phyloP scores from a whole-genome alignment of 1,140 invertebrate genomes.

The Papilio helenus region DNA sequence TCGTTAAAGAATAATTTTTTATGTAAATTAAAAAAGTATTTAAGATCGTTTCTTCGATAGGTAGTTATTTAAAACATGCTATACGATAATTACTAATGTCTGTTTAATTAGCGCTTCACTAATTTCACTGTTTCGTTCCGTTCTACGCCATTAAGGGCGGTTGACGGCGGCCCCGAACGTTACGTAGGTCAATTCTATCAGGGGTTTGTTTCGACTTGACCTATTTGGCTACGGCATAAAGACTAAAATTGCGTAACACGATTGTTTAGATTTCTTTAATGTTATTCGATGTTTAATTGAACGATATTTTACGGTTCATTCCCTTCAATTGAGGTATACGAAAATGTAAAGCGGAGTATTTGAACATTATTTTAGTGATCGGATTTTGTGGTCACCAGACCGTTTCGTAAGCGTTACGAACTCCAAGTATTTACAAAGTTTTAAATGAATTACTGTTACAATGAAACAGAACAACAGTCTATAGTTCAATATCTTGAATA shows the following conservation, averaged over 20 bases:
- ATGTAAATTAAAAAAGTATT: not conserved
- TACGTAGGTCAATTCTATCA: slow-evolving; percentile 43
- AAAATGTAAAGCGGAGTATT: slow-evolving; percentile 17
- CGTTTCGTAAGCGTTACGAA: not conserved
- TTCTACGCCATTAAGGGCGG: slow-evolving; percentile 41
- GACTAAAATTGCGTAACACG: slow-evolving; percentile 41
- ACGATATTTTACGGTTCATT: slow-evolving; percentile 34
- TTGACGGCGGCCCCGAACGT: slow-evolving; percentile 26
- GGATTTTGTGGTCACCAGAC: slow-evolving; percentile 13
- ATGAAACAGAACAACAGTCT: not conserved
- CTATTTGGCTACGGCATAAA: slow-evolving; percentile 43
- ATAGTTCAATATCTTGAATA: not conserved
- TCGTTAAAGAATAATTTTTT: not conserved
- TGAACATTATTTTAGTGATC: not conserved
- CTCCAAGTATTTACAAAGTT: slow-evolving; percentile 10
- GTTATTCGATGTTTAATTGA: slow-evolving; percentile 38
- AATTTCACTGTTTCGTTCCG: slow-evolving; percentile 42
- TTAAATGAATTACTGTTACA: not conserved
- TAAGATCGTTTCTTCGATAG: not conserved
- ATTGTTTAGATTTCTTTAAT: slow-evolving; percentile 24
- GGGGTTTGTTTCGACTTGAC: slow-evolving; percentile 43
- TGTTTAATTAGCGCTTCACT: slow-evolving; percentile 40
- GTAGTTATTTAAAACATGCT: slow-evolving; percentile 26
- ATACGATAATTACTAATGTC: slow-evolving; percentile 40
- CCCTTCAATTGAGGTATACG: slow-evolving; percentile 22